Conservation (phyloP, 2,797 vertebrate genomes). For the Taeniopygia guttata region DNA sequence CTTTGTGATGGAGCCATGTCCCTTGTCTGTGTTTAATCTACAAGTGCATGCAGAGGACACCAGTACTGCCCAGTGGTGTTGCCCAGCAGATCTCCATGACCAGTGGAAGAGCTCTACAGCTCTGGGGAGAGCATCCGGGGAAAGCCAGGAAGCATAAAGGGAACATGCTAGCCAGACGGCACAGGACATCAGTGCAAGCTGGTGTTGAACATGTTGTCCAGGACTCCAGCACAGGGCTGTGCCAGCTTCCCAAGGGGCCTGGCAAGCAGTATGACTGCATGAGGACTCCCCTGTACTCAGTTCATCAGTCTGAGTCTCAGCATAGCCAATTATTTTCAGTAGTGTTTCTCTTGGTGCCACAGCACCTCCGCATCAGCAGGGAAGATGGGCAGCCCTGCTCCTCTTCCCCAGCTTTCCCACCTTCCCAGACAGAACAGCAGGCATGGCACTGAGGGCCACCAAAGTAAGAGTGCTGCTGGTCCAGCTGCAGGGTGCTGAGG, state of each 20-base stretch:
- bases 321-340: not conserved
- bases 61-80: not conserved
- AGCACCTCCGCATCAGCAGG: not conserved
- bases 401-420: not conserved
- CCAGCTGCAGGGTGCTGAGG: not conserved
- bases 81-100: not conserved
- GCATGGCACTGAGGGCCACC: rapidly evolving
- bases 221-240: not conserved
- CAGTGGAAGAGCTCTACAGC: not conserved
- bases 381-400: not conserved
- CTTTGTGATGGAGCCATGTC: rapidly evolving
- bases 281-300: rapidly evolving
- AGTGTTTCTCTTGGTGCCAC: not conserved
- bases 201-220: not conserved
- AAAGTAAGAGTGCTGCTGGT: rapidly evolving
- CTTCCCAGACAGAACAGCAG: not conserved
- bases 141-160: not conserved
- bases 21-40: not conserved
- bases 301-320: not conserved
- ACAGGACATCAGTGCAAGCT: rapidly evolving
- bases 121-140: not conserved
- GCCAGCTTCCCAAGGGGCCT: not conserved
- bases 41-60: not conserved
- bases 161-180: not conserved
- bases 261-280: rapidly evolving